A percentile compares a stretch with the other conserved stretches of the same genome.
Conservation (phyloP, 2,797 vertebrate genomes). For the Anas georgica region DNA sequence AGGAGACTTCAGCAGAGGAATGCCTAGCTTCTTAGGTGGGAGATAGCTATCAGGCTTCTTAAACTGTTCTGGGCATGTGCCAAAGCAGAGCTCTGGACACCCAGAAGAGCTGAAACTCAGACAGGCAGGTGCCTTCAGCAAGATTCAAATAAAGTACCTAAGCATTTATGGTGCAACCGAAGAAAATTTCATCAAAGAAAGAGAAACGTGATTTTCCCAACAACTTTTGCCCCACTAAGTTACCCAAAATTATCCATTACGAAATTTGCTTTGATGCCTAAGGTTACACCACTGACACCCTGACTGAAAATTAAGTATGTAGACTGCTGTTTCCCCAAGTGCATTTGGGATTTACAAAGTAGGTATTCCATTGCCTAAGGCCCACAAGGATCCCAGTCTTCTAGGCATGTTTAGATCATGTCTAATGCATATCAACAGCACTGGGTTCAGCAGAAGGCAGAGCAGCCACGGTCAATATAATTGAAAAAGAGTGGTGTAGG, state of each 20-base stretch:
- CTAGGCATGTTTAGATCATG: not conserved
- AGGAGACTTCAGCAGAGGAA: conserved; percentile 39
- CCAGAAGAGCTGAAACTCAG: conserved; percentile 59
- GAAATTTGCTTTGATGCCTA: conserved; percentile 8
- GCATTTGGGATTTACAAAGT: not conserved
- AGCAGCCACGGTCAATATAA: not conserved
- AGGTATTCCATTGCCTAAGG: not conserved
- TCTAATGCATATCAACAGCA: not conserved
- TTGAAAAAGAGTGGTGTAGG: not conserved
- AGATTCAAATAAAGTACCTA: conserved; percentile 21
- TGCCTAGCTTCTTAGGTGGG: conserved; percentile 50
- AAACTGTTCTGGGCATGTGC: conserved; percentile 55
- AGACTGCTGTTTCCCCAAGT: not conserved
- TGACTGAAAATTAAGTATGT: not conserved
- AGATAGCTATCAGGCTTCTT: conserved; percentile 65
- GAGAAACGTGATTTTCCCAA: conserved; percentile 4
- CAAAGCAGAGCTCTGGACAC: conserved; percentile 55
- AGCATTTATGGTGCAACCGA: not conserved
- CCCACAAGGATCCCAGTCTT: not conserved
- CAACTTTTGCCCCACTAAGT: not conserved
- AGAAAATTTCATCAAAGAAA: conserved; percentile 33
- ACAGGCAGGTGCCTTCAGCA: conserved; percentile 60
- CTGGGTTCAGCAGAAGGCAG: not conserved
- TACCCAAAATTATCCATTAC: not conserved
- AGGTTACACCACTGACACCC: not conserved